These are phyloP conservation scores for Podarcis raffonei DNA, from an alignment of 2,113 vertebrate genomes.

Conservation along the genomic window DNA sequence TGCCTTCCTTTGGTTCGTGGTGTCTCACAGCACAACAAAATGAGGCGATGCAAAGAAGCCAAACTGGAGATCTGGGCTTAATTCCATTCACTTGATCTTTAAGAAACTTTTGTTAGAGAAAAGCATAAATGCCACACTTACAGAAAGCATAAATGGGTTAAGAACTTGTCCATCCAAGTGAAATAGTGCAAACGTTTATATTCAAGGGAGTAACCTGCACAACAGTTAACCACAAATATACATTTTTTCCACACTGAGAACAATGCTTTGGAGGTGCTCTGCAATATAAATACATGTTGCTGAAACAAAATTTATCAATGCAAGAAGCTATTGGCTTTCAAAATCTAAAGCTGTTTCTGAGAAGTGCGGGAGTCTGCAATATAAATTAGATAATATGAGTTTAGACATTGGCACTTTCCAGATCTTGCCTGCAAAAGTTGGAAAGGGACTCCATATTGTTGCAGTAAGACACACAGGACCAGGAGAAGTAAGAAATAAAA, in stretches of 20 bases:
- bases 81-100: slow-evolving; percentile 49
- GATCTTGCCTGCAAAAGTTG: not conserved
- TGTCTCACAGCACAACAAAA: slow-evolving; percentile 42
- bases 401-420: not conserved
- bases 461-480: not conserved
- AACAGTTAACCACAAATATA: slow-evolving; percentile 54
- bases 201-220: slow-evolving; percentile 31
- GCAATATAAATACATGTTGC: slow-evolving; percentile 55
- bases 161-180: slow-evolving; percentile 35
- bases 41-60: slow-evolving; percentile 20
- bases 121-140: slow-evolving; percentile 45
- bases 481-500: not conserved
- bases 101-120: slow-evolving; percentile 36
- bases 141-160: slow-evolving; percentile 47
- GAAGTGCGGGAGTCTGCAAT: not conserved
- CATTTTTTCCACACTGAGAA: slow-evolving; percentile 6
- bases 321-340: slow-evolving; percentile 19
- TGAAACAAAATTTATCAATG: slow-evolving; percentile 34
- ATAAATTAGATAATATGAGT: slow-evolving; percentile 16
- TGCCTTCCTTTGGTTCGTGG: not conserved
- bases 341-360: slow-evolving; percentile 9
- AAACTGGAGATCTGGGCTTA: slow-evolving; percentile 49
- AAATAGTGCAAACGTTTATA: slow-evolving; percentile 57
- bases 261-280: slow-evolving; percentile 53
- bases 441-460: not conserved